These are phyloP conservation scores for Drosophila phalerata DNA, from an alignment of 2,888 invertebrate genomes.

Conservation along the genomic window DNA sequence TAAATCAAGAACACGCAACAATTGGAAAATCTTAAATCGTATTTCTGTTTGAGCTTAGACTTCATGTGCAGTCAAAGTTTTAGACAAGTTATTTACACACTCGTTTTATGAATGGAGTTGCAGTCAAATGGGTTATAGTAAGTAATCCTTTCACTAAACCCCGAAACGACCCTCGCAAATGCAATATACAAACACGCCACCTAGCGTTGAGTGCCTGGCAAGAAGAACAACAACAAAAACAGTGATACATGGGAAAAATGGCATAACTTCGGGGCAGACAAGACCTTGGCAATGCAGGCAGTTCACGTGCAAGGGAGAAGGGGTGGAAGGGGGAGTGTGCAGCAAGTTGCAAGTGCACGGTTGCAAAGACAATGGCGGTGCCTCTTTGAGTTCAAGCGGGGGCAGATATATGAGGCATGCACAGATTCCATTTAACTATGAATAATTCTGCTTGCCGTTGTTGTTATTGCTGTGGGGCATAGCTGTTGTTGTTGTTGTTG, in stretches of 20 bases:
- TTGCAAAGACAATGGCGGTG: conserved; percentile 52
- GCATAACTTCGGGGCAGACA: conserved; percentile 36
- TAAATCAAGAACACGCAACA: background rate
- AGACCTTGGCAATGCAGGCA: conserved; percentile 48
- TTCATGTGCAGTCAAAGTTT: conserved; percentile 32
- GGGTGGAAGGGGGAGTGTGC: background rate
- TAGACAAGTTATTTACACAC: conserved; percentile 24
- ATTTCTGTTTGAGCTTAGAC: conserved; percentile 3
- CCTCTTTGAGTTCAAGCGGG: conserved; percentile 34
- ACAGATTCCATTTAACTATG: conserved; percentile 77
- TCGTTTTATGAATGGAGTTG: conserved; percentile 15
- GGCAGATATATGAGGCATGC: conserved; percentile 61
- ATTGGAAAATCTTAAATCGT: background rate
- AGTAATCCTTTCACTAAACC: conserved; percentile 31
- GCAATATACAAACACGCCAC: conserved; percentile 53
- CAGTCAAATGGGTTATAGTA: conserved; percentile 12
- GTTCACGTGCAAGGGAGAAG: conserved; percentile 12
- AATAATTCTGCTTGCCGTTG: conserved; percentile 65
- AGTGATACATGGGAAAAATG: conserved; percentile 29
- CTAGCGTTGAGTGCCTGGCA: conserved; percentile 37
- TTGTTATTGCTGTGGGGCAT: conserved; percentile 26
- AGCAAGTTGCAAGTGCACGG: conserved; percentile 26
- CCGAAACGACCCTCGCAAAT: conserved; percentile 54
- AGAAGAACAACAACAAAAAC: conserved; percentile 4
- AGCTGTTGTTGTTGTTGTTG: conserved; percentile 24